Evolutionary conservation across 2,113 vertebrate species (phyloP), one percentile per base, ranked within the genome.

Genomic region (Callocephalon fimbriatum): DNA sequence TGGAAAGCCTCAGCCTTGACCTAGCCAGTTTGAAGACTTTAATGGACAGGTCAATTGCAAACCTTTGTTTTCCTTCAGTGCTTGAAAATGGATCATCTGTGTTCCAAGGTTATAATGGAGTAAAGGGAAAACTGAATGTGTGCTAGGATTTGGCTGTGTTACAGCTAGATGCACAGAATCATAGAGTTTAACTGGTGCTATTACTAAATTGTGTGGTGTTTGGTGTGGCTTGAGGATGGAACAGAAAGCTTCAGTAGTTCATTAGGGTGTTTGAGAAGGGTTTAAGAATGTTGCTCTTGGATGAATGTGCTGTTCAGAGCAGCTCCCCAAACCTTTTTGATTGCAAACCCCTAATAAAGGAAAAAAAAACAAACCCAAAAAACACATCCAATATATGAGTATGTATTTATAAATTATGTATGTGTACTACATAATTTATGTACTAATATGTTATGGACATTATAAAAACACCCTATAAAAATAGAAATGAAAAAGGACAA

Each of bases 281-380:
- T 32, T 42, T 53, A 22, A 51, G 31, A 37, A 18, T 44, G 6
- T 29, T 82, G 12, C 26, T 67, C 2, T 82, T 66, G 29, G 12
- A 11, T n/a, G 27, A 15, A 35, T 71, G 27, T 1, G 7, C 15
- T 29, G 2, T 53, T 81, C 72, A 56, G 6, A 89, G 10, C 35
- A 68, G 19, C 18, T 86, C 23, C 7, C 7, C 15, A 47, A 65
- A 26, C 2, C 4, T 54, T 45, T 83, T 73, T 58, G 6, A 21
- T 85, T 3, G 1, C 7, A 5, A 2, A 13, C 9, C 14, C 12
- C 1, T 53, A 21, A 65, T 4, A 65, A 9, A 7, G 22, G 18
- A 50, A 25, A 77, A 50, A 20, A 50, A 66, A 66, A 17, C 19
- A n/a, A n/a, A n/a, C 5, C 3, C 23, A 37, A 37, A 37, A 38